Evolutionary conservation across 2,888 invertebrate species (phyloP), one percentile per base, ranked within the genome.

Genomic region (Mechanitis messenoides): DNA sequence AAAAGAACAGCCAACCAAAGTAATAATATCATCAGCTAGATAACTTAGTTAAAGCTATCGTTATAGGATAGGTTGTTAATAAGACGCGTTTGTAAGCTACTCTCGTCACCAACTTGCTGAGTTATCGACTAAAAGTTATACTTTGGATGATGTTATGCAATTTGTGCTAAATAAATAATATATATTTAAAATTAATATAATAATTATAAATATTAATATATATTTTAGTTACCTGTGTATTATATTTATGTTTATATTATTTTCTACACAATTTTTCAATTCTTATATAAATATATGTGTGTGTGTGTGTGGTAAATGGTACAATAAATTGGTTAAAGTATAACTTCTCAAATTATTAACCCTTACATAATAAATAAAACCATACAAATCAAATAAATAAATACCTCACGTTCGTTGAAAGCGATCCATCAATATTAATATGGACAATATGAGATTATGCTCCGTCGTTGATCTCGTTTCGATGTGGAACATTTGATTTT

Each of bases 111-210:
- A 55, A 68, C 60, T 67, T 61, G 58, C 59, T 67, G 61, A 71
- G 73, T 73, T 74, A 73, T 75, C 71, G 68, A 64, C 63, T 63
- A 70, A 71, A 73, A 73, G 71, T 73, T 74, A 62, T 58, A 60
- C 31, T 60, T 42, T 45, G 67, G 63, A 58, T 50, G 54, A 53
- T 45, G 12, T 38, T 55, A 60, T 67, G 62, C 59, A 38, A 3
- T 2, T 9, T 42, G 9, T 42, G 42, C 42, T 42, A 42, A 42
- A 7, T 42, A 9, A 9, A 42, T 42, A 2, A 42, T 42, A 9
- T 9, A 9, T 42, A 3, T 6, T 35, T 3, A 35, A 42, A 42
- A 42, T 42, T 7, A 9, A 42, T 42, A 42, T 9, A 42, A 35
- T 35, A 6, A 35, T 35, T 35, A 35, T 35, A 35, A 35, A 35